A percentile compares a stretch with the other conserved stretches of the same genome.
phyloP scores from a whole-genome alignment of 92 coral and sea anemone genomes.

The Epizoanthus ramosus region DNA sequence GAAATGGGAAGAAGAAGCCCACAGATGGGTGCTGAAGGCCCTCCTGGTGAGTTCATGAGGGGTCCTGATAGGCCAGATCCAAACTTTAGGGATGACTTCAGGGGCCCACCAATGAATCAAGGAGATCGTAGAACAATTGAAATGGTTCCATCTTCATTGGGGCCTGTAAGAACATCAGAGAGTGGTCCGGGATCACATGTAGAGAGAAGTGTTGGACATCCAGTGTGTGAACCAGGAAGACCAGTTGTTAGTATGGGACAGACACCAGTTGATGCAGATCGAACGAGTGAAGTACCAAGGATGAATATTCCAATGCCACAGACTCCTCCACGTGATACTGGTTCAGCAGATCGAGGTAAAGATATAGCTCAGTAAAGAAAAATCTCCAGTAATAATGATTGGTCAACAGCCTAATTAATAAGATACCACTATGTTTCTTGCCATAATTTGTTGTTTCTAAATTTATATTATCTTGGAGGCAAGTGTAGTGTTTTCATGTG shows the following conservation, averaged over 20 bases:
- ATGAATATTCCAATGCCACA: slow-evolving; percentile 20
- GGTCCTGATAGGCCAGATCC: slow-evolving; percentile 14
- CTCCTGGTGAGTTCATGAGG: slow-evolving; percentile 14
- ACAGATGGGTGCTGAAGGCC: background rate
- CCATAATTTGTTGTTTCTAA: too few relatives aligned
- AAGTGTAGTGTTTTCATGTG: too few relatives aligned
- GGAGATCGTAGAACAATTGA: slow-evolving; percentile 32
- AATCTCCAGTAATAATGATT: too few relatives aligned
- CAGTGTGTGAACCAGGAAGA: slow-evolving; percentile 48
- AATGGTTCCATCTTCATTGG: slow-evolving; percentile 17
- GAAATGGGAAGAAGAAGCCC: slow-evolving; percentile 36
- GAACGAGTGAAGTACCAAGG: background rate
- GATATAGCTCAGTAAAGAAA: too few relatives aligned
- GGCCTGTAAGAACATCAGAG: slow-evolving; percentile 6
- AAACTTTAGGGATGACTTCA: slow-evolving; percentile 39
- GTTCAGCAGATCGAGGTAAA: slow-evolving; percentile 23
- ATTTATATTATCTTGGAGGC: too few relatives aligned
- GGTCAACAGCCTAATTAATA: too few relatives aligned
- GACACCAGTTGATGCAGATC: background rate
- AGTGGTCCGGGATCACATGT: slow-evolving; percentile 14
- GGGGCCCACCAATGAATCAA: slow-evolving; percentile 58
- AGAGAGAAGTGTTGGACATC: slow-evolving; percentile 28
- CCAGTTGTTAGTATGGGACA: slow-evolving; percentile 30
- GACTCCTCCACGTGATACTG: slow-evolving; percentile 40
- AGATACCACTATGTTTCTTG: too few relatives aligned